A percentile compares a stretch with the other conserved stretches of the same genome.
These are phyloP conservation scores for Meloidogyne chitwoodi DNA, from an alignment of 1,140 invertebrate genomes.

Conservation along the genomic window DNA sequence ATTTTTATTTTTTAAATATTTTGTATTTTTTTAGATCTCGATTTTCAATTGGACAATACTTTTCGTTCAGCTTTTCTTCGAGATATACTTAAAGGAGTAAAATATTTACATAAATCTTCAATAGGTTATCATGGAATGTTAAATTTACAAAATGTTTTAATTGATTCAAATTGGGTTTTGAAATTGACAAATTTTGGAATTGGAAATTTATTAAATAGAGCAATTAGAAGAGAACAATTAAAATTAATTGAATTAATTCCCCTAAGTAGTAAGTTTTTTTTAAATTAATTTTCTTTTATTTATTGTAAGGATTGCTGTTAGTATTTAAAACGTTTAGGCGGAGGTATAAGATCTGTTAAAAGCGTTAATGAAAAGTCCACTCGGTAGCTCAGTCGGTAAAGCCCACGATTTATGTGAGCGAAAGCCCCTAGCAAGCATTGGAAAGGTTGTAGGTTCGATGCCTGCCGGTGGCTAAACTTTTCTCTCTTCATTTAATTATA, in stretches of 20 bases:
- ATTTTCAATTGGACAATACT: slow-evolving; percentile 51
- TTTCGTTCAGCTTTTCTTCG: slow-evolving; percentile 38
- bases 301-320: too few species aligned
- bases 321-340: too few species aligned
- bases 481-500: too few species aligned
- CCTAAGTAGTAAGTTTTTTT: slow-evolving; percentile 20
- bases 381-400: too few species aligned
- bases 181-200: slow-evolving; percentile 56
- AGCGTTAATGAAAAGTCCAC: too few species aligned
- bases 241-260: slow-evolving; percentile 45
- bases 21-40: slow-evolving; percentile 36
- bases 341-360: too few species aligned
- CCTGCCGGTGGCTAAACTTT: too few species aligned
- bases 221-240: slow-evolving; percentile 33
- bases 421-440: too few species aligned
- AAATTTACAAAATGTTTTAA: slow-evolving; percentile 47
- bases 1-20: slow-evolving; percentile 40
- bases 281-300: too few species aligned
- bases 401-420: too few species aligned
- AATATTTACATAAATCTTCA: slow-evolving; percentile 51
- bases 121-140: slow-evolving; percentile 54
- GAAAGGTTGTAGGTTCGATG: neutral
- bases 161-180: slow-evolving; percentile 57
- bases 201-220: slow-evolving; percentile 39
- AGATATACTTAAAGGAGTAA: slow-evolving; percentile 47